phyloP scores from a whole-genome alignment of 2,113 vertebrate genomes.

The Amphiprion percula region DNA sequence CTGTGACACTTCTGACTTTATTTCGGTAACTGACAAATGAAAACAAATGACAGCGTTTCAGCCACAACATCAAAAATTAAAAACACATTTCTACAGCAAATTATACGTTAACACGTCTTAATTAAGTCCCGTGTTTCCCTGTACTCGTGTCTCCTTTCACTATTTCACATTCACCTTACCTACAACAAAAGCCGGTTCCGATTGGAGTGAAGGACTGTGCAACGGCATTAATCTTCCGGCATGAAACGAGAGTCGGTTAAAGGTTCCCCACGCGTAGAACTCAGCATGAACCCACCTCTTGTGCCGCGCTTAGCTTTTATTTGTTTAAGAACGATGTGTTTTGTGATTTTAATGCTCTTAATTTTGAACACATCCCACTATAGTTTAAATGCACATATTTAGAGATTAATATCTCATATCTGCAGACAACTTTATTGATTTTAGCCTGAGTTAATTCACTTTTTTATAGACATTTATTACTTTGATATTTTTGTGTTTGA shows the following conservation, averaged over 20 bases:
- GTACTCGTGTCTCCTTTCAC: too few species aligned
- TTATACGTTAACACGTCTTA: neutral
- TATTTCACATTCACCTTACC: constrained; percentile 41
- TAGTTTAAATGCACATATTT: too few species aligned
- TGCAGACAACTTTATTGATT: neutral
- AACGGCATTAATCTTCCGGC: constrained; percentile 57
- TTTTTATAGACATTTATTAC: neutral
- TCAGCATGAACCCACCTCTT: neutral
- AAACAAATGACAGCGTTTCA: neutral
- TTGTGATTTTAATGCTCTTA: neutral
- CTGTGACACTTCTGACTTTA: neutral
- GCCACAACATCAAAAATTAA: neutral
- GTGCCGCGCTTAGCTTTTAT: too few species aligned
- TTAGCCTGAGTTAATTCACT: neutral
- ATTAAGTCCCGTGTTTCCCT: fast-evolving
- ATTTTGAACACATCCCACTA: too few species aligned
- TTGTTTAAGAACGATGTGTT: too few species aligned
- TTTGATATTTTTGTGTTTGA: neutral
- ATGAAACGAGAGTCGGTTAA: constrained; percentile 55
- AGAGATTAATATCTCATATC: too few species aligned
- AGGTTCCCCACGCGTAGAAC: constrained; percentile 35
- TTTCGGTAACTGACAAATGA: neutral
- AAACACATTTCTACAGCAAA: neutral
- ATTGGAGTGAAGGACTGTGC: constrained; percentile 58
- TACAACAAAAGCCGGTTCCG: constrained; percentile 31